Evolutionary conservation across 2,113 vertebrate genomes (phyloP).

Genomic region (Phaethon lepturus): DNA sequence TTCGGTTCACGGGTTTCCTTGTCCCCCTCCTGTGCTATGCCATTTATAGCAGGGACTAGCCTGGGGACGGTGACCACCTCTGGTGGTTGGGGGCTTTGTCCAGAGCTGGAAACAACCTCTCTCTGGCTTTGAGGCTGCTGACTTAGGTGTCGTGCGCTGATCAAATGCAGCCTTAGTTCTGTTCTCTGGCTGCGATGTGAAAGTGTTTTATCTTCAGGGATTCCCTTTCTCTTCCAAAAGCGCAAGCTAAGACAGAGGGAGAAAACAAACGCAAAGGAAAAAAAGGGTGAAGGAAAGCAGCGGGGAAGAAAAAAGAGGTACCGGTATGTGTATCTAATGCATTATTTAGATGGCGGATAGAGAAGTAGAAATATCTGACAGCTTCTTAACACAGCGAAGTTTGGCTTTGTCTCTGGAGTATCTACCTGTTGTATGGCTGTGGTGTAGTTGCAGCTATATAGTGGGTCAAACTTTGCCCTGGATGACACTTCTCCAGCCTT

Average conservation of each 20-base stretch:
- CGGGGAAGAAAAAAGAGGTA: neutral
- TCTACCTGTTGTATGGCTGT: neutral
- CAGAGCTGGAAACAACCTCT: neutral
- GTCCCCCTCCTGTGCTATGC: neutral
- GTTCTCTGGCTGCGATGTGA: neutral
- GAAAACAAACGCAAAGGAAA: neutral
- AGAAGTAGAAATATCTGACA: neutral
- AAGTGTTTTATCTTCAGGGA: neutral
- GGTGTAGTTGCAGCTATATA: neutral
- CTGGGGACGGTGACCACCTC: neutral
- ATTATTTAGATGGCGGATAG: neutral
- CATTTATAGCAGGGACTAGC: neutral
- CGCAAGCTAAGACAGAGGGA: neutral
- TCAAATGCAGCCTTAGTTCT: neutral
- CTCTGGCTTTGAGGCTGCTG: neutral
- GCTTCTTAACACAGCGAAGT: neutral
- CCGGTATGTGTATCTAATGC: neutral
- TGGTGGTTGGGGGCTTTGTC: neutral
- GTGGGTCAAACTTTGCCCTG: neutral
- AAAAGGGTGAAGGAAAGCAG: neutral
- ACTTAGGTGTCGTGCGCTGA: neutral
- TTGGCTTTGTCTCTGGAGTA: neutral
- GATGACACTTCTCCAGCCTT: neutral
- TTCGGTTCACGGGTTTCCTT: neutral
- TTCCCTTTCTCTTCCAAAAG: neutral